phyloP scores from a whole-genome alignment of 2,888 invertebrate species.

The Spodoptera littoralis region DNA sequence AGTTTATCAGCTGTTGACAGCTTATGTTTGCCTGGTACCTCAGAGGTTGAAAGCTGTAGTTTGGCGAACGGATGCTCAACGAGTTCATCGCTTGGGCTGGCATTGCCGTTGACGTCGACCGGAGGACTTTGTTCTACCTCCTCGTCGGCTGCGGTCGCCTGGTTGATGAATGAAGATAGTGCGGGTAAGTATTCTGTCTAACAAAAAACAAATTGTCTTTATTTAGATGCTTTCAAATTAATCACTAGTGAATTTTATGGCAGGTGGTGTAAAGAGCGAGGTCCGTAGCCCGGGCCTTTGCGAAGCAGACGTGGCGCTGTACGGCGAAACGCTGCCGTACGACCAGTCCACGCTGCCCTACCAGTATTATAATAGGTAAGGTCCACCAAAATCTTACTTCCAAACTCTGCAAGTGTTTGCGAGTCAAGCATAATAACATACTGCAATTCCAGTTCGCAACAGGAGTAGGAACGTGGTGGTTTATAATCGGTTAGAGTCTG shows the following conservation, averaged over 20 bases:
- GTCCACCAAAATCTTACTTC: neutral
- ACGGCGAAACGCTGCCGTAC: conserved; percentile 86
- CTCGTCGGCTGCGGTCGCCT: conserved; percentile 84
- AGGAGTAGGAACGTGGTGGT: no score
- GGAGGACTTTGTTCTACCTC: conserved; percentile 82
- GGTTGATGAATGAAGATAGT: conserved; percentile 89
- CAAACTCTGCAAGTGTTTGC: no score
- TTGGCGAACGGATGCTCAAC: conserved; percentile 83
- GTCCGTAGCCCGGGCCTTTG: conserved; percentile 91
- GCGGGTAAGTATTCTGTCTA: conserved; percentile 71
- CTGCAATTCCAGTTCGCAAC: no score
- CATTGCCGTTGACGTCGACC: conserved; percentile 80
- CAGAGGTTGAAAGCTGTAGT: conserved; percentile 78
- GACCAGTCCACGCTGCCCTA: conserved; percentile 90
- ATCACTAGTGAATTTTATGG: conserved; percentile 10
- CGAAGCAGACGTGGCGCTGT: conserved; percentile 86
- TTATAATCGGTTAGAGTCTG: no score
- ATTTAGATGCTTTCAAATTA: neutral
- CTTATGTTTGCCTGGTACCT: conserved; percentile 64
- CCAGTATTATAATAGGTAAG: conserved; percentile 93
- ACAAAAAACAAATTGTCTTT: neutral
- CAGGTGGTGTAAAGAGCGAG: conserved; percentile 91
- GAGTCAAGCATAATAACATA: no score
- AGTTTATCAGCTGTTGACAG: conserved; percentile 71
- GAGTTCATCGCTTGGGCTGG: conserved; percentile 72